phyloP scores from a whole-genome alignment of 2,888 invertebrate genomes.

The Cordilura impudica region DNA sequence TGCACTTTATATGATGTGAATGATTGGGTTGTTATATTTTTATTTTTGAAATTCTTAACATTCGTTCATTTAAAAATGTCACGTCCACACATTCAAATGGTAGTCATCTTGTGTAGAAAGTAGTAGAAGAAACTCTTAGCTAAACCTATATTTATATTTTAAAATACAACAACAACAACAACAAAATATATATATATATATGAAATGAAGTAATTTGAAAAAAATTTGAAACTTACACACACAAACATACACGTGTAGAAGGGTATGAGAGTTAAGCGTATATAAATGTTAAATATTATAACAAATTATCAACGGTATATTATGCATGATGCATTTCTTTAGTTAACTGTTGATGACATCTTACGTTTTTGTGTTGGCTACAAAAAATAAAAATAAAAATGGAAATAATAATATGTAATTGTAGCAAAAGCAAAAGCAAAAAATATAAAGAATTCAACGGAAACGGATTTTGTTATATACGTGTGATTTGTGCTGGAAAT shows the following conservation, averaged over 20 bases:
- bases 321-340: slow-evolving; percentile 63
- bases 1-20: slow-evolving; percentile 18
- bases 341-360: slow-evolving; percentile 63
- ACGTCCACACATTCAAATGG: slow-evolving; percentile 60
- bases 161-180: slow-evolving; percentile 34
- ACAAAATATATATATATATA: slow-evolving; percentile 11
- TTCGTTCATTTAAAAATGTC: slow-evolving; percentile 59
- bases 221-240: slow-evolving; percentile 26
- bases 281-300: slow-evolving; percentile 27
- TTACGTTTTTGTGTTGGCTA: slow-evolving; percentile 44
- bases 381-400: background rate
- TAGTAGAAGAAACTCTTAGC: background rate
- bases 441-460: slow-evolving; percentile 49
- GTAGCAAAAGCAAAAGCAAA: background rate
- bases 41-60: slow-evolving; percentile 47
- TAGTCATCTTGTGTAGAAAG: slow-evolving; percentile 44
- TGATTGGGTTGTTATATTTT: slow-evolving; percentile 28
- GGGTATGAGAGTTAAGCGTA: no score
- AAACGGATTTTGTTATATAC: slow-evolving; percentile 61
- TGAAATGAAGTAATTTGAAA: slow-evolving; percentile 61
- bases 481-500: slow-evolving; percentile 62
- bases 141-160: slow-evolving; percentile 49
- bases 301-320: slow-evolving; percentile 63
- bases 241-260: no score
- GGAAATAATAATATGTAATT: background rate